A percentile compares a stretch with the other conserved stretches of the same genome.
Conservation (phyloP, 2,797 vertebrate species). For the Urophycis tenuis region DNA sequence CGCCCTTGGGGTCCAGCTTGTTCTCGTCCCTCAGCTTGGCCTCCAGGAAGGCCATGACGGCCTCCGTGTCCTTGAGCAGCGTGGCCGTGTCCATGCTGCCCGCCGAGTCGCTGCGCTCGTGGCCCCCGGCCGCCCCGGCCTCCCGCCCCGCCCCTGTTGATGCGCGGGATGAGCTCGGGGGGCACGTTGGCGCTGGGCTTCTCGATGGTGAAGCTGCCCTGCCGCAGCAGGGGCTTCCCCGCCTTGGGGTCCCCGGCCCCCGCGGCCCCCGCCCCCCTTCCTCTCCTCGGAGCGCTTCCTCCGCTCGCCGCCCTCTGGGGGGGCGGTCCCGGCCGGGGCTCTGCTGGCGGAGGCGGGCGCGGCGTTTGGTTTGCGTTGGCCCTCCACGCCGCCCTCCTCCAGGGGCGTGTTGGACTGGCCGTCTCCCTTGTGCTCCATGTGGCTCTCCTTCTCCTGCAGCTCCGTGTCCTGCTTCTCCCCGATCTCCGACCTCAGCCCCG, state of each 20-base stretch:
- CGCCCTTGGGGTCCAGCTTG: constrained; percentile 77
- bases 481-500: constrained; percentile 81
- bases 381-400: constrained; percentile 59
- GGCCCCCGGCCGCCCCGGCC: constrained; percentile 51
- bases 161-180: constrained; percentile 88
- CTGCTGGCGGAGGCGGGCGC: constrained; percentile 75
- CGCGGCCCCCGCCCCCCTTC: constrained; percentile 63
- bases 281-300: constrained; percentile 73
- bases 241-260: constrained; percentile 75
- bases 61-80: constrained; percentile 96
- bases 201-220: constrained; percentile 97
- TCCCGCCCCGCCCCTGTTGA: constrained; percentile 82
- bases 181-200: constrained; percentile 89
- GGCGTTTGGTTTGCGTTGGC: constrained; percentile 73
- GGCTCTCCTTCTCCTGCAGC: constrained; percentile 86
- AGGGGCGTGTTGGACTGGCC: constrained; percentile 59
- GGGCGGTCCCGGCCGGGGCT: constrained; percentile 47
- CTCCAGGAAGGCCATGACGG: constrained; percentile 97
- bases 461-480: constrained; percentile 99
- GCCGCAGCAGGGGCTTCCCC: constrained; percentile 85
- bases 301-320: constrained; percentile 60
- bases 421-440: constrained; percentile 66
- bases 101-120: constrained; percentile 87
- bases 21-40: constrained; percentile 92
- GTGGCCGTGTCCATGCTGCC: constrained; percentile 93